Evolutionary conservation across 2,113 vertebrate species (phyloP).

Genomic region (Cololabis saira): DNA sequence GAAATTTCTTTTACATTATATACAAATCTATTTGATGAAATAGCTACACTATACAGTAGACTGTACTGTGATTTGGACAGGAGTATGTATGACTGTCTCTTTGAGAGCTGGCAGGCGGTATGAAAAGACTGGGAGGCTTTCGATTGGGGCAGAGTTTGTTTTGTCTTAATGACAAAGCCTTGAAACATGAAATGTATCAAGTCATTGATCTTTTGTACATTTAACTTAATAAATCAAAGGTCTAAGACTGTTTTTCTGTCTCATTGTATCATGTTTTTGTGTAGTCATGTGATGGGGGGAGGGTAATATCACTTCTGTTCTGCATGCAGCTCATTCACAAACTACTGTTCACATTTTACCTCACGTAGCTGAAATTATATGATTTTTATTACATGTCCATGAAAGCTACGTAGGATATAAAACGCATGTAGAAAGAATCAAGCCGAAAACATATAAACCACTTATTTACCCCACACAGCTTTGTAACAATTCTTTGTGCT

Average conservation of each 20-base stretch:
- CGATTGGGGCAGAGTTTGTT: conserved; percentile 68
- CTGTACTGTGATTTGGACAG: conserved; percentile 69
- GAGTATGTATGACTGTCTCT: conserved; percentile 53
- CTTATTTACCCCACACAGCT: too few species aligned
- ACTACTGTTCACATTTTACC: too few species aligned
- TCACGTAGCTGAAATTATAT: too few species aligned
- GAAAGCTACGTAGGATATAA: too few species aligned
- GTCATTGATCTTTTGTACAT: conserved; percentile 81
- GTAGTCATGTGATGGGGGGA: too few species aligned
- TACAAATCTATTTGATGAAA: conserved; percentile 71
- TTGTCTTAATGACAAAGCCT: conserved; percentile 81
- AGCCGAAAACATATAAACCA: too few species aligned
- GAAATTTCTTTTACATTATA: conserved; percentile 76
- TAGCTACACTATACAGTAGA: conserved; percentile 66
- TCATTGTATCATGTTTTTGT: not conserved
- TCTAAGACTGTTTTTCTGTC: conserved; percentile 46
- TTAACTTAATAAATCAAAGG: conserved; percentile 83
- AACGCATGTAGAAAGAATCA: too few species aligned
- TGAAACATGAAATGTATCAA: conserved; percentile 77
- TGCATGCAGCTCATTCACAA: too few species aligned
- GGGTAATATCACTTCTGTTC: too few species aligned
- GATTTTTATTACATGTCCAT: too few species aligned
- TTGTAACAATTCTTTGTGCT: too few species aligned
- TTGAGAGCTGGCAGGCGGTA: conserved; percentile 49
- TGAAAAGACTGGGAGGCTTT: conserved; percentile 71